Evolutionary conservation across 2,113 vertebrate species (phyloP), one percentile per base, ranked within the genome.

Genomic region (Semicossyphus pulcher): DNA sequence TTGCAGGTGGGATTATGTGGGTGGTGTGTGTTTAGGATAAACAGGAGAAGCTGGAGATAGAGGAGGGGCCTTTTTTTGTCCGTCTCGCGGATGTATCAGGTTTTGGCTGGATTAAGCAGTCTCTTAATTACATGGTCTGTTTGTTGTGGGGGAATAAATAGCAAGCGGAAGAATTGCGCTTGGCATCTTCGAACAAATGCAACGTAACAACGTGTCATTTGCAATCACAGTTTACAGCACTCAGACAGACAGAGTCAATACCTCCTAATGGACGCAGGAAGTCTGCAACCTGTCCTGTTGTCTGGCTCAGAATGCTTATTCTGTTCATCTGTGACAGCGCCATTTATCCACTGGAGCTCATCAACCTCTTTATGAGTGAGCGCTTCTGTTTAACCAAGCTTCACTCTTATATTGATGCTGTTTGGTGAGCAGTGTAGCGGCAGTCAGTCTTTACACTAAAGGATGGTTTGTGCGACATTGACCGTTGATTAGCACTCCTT

Each of bases 121-220:
- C 69, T 86, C 75, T 83, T 88, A 86, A 90, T 90, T 87, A 90
- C 81, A 88, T 83, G 84, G 72, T 90, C 79, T 63, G 84, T 83
- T 91, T 86, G 88, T 83, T 78, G 56, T 65, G 53, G 64, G 16
- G 67, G 63, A 64, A 68, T 84, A 79, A 80, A 83, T 78, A 85
- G 63, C 81, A 56, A 75, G 81, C 53, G 15, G 29, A 69, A 65
- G 72, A 83, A 88, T 89, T 84, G 86, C 10, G 67, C 74, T 58
- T 78, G 84, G 84, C 91, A 62, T 84, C 78, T 81, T 42, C 61
- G 88, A 87, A 83, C 83, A 80, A 83, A 80, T 77, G 48, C 68
- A 3, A 41, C 36, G 66, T 76, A 78, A 74, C 67, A 72, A 83
- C 25, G 47, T 85, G 90, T 87, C 89, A 81, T 85, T 89, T 60